Conservation (phyloP, 2,888 invertebrate genomes). For the Stegana nigrithorax region DNA sequence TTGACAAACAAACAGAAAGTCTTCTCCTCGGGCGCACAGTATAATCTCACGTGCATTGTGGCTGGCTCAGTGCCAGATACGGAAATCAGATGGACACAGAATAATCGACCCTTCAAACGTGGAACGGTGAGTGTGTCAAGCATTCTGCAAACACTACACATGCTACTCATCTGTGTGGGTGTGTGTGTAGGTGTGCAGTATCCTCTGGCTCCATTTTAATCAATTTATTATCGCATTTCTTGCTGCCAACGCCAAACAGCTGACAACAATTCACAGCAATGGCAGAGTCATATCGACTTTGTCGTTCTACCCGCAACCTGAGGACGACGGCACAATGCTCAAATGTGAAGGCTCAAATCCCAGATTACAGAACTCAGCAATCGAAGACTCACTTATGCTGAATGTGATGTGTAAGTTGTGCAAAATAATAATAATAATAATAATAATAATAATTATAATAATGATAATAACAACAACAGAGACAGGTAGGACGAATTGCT, state of each 20-base stretch:
- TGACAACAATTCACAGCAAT: constrained; percentile 75
- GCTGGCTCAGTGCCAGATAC: constrained; percentile 89
- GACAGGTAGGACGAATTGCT: too few relatives aligned
- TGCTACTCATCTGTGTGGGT: neutral
- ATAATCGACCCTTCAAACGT: constrained; percentile 80
- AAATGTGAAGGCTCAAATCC: constrained; percentile 90
- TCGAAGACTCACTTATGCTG: constrained; percentile 84
- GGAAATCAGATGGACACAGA: constrained; percentile 86
- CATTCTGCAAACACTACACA: constrained; percentile 20
- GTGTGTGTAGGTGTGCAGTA: neutral
- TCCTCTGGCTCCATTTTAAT: constrained; percentile 49
- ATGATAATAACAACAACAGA: neutral
- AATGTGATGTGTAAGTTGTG: constrained; percentile 88
- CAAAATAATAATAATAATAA: neutral
- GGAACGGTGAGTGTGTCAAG: constrained; percentile 83
- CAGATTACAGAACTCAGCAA: constrained; percentile 78
- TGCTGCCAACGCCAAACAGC: constrained; percentile 67
- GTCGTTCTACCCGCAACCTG: constrained; percentile 84
- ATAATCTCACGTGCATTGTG: constrained; percentile 84
- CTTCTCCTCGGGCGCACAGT: constrained; percentile 83
- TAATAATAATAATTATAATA: neutral
- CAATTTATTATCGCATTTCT: constrained; percentile 44
- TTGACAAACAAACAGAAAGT: constrained; percentile 82
- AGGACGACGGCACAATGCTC: constrained; percentile 85
- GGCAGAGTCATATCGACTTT: constrained; percentile 82